Evolutionary conservation across 2,888 invertebrate genomes (phyloP).

Genomic region (Catotricha subobsoleta): DNA sequence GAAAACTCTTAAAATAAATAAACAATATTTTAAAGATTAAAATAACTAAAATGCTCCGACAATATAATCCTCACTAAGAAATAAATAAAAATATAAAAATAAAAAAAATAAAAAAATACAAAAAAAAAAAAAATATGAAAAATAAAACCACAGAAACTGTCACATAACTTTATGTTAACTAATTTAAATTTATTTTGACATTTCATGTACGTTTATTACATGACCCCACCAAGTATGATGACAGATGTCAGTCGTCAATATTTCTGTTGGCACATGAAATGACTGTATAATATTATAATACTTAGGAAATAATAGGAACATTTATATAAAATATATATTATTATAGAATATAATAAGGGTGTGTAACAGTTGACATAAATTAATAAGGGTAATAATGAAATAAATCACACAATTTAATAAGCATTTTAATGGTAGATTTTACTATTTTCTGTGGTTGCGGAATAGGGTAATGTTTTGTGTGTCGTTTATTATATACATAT

Average conservation of each 20-base stretch:
- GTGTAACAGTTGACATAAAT: constrained; percentile 5
- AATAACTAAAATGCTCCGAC: too few species aligned
- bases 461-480: not conserved
- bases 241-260: constrained; percentile 7
- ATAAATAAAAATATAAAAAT: too few species aligned
- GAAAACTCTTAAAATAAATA: too few species aligned
- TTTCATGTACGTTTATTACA: not conserved
- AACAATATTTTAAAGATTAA: too few species aligned
- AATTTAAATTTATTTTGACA: constrained; percentile 7
- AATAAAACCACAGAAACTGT: not conserved
- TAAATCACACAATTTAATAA: constrained; percentile 5
- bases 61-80: too few species aligned
- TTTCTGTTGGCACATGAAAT: not conserved
- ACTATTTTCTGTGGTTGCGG: too few species aligned
- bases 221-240: not conserved
- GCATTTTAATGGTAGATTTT: not conserved
- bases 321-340: too few species aligned
- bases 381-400: constrained; percentile 8
- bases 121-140: constrained; percentile 1
- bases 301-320: not conserved
- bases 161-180: constrained; percentile 4
- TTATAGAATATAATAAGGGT: not conserved
- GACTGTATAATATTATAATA: not conserved
- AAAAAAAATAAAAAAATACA: too few species aligned
- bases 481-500: not conserved